phyloP scores from a whole-genome alignment of 1,140 invertebrate genomes.

The Bombus breviceps region DNA sequence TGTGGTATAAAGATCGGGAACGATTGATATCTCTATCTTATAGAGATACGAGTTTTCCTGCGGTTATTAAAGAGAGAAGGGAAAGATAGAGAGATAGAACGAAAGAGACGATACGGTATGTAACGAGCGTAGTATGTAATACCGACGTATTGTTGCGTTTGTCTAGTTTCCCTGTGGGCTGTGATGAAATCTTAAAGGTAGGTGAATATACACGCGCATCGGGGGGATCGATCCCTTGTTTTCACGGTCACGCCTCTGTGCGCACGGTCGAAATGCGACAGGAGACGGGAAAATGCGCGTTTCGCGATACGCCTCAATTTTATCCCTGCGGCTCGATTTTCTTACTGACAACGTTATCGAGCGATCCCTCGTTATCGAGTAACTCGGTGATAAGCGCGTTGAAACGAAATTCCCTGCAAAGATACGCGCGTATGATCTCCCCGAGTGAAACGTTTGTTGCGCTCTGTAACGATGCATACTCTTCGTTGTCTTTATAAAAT shows the following conservation, averaged over 20 bases:
- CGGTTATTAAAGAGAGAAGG: not conserved
- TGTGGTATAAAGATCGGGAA: not conserved
- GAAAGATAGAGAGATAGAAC: no score
- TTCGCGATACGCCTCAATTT: not conserved
- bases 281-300: not conserved
- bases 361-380: not conserved
- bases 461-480: not conserved
- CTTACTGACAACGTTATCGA: not conserved
- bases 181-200: conserved; percentile 47
- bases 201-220: conserved; percentile 29
- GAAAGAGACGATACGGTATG: not conserved
- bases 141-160: not conserved
- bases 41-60: not conserved
- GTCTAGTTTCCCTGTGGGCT: conserved; percentile 23
- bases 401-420: not conserved
- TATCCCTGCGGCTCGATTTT: not conserved
- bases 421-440: no score
- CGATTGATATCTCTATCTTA: not conserved
- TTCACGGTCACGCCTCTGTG: conserved; percentile 39
- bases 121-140: not conserved
- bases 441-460: not conserved
- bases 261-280: conserved; percentile 14
- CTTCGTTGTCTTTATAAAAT: not conserved
- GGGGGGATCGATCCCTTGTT: conserved; percentile 37
- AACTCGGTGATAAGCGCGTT: no score